phyloP scores from a whole-genome alignment of 2,113 vertebrate species.

The Clarias magur region DNA sequence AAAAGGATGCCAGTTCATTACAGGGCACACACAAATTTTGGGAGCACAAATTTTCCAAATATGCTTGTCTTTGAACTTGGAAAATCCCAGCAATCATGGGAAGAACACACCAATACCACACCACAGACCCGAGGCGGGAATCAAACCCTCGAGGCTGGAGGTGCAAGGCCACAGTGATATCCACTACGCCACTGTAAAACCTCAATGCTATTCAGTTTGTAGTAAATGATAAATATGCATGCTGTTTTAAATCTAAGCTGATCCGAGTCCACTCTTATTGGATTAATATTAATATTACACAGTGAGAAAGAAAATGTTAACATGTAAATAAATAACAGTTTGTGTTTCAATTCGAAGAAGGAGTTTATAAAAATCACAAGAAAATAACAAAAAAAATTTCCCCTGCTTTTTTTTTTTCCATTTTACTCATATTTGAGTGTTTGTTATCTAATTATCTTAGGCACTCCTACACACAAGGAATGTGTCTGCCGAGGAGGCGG shows the following conservation, averaged over 20 bases:
- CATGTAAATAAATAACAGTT: not conserved
- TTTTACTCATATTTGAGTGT: not conserved
- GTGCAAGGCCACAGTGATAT: too few relatives aligned
- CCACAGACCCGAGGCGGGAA: too few relatives aligned
- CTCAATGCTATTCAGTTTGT: not conserved
- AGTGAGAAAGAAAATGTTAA: not conserved
- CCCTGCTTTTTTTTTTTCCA: not conserved
- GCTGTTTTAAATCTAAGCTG: not conserved
- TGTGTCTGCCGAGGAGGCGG: constrained; percentile 79
- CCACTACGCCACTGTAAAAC: not conserved
- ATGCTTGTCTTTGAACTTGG: too few relatives aligned
- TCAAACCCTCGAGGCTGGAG: too few relatives aligned
- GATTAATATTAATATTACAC: not conserved
- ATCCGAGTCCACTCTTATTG: not conserved
- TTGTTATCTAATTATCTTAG: constrained; percentile 55
- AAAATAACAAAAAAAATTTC: not conserved
- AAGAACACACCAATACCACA: too few relatives aligned
- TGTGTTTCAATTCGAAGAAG: not conserved
- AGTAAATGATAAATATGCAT: not conserved
- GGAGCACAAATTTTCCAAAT: too few relatives aligned
- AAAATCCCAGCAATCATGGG: too few relatives aligned
- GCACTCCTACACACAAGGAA: constrained; percentile 79
- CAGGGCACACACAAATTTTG: too few relatives aligned
- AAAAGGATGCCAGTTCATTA: too few relatives aligned
- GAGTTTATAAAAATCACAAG: not conserved